Base-by-base conservation (phyloP, 2,888 invertebrate species). In the Ophioninae sp. region DNA sequence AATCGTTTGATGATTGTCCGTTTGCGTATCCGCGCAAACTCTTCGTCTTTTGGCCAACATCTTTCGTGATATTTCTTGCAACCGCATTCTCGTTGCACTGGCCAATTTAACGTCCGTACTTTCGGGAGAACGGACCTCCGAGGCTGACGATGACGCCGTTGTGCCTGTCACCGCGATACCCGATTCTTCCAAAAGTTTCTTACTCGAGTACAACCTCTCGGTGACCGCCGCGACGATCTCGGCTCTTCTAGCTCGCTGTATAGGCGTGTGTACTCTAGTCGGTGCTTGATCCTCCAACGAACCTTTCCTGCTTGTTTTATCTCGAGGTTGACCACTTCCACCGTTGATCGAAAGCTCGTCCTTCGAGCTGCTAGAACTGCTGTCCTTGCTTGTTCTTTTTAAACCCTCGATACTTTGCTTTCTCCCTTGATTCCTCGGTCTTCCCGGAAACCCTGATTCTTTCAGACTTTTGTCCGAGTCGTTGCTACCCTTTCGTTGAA, bases 151-250 rank as follows among this genome's bases (percentile, higher is more conserved):
- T 17, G 86, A 78, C 13, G 77, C 75, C 56, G 75, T 78, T 13
- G 81, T 59, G 17, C 73, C 70, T 7, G 84, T 59, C 50, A 78
- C 59, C n/a, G 84, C 75, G 80, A 50, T 30, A 30, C 30, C 81
- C 65, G 39, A 67, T 5, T 92, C 92, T 30, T 90, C 91, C 1
- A 82, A 10, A 0, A 81, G 82, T 70, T 91, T 91, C 50, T 88
- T 90, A 59, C 89, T 95, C 0, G 95, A 94, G 89, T 96, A 96
- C 17, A 96, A 92, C 87, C 96, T 93, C 87, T 95, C 95, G 2
- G 96, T 96, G 2, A 96, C 96, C 0, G 96, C 95, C 5, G 96
- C 95, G 2, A 96, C 95, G 73, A 96, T 96, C 91, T 96, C 95
- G 23, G 96, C 95, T 88, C 96, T 93, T 89, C 95, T 95, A 0